Conservation (phyloP, 2,113 vertebrate species). For the Bolborhynchus lineola region DNA sequence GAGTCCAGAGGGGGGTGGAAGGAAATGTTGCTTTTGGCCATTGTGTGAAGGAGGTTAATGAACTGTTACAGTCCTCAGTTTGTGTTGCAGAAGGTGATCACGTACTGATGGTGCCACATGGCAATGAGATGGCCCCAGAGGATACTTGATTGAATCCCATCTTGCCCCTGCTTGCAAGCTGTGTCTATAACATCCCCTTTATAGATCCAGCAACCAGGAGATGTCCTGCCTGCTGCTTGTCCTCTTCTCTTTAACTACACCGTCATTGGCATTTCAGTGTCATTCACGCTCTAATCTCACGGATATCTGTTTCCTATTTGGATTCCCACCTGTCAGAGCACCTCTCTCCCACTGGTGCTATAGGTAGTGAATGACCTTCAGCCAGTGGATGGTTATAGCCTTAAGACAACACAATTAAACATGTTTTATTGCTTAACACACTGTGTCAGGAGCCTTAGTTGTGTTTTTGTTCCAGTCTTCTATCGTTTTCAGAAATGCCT, state of each 20-base stretch:
- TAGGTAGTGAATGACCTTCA: constrained; percentile 17
- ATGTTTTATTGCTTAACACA: constrained; percentile 9
- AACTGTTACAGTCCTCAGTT: neutral
- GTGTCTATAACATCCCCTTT: neutral
- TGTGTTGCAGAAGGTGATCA: neutral
- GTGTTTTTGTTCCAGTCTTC: constrained; percentile 48
- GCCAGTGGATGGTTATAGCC: constrained; percentile 7
- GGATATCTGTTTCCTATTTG: neutral
- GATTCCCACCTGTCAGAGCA: constrained; percentile 36
- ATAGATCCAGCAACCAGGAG: neutral
- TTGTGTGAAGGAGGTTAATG: neutral
- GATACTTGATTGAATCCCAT: neutral
- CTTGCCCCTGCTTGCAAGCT: neutral
- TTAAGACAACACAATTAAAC: constrained; percentile 52
- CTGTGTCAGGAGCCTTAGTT: constrained; percentile 32
- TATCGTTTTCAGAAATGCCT: constrained; percentile 46
- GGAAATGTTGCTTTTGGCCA: neutral
- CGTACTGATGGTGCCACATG: fast-evolving
- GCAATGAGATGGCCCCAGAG: neutral
- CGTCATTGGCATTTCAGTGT: neutral
- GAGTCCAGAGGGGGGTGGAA: neutral
- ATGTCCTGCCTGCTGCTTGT: neutral
- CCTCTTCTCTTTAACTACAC: neutral
- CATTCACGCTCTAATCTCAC: neutral
- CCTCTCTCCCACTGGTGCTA: neutral